A percentile compares a stretch with the other conserved stretches of the same genome.
Evolutionary conservation across 2,888 invertebrate genomes (phyloP).

Genomic region (Tyria jacobaeae): DNA sequence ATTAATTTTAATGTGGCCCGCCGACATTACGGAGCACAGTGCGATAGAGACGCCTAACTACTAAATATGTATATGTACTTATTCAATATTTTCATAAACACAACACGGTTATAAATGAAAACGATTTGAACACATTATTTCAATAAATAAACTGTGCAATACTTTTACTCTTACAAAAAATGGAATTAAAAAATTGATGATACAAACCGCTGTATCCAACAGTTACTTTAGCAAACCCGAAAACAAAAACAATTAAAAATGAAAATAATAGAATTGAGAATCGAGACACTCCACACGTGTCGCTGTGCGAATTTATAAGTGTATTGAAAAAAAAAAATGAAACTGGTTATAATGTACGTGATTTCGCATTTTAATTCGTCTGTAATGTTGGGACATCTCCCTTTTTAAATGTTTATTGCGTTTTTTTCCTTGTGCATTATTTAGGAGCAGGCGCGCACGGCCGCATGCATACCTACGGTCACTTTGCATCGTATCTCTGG

Average conservation of each 20-base stretch:
- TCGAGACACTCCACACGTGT: constrained; percentile 59
- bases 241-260: constrained; percentile 58
- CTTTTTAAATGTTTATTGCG: constrained; percentile 76
- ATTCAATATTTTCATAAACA: constrained; percentile 25
- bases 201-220: constrained; percentile 43
- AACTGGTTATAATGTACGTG: constrained; percentile 79
- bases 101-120: constrained; percentile 24
- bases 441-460: constrained; percentile 53
- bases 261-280: constrained; percentile 52
- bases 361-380: constrained; percentile 83
- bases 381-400: constrained; percentile 73
- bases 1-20: constrained; percentile 67
- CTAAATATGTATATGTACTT: too few relatives aligned
- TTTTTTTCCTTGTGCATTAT: constrained; percentile 64
- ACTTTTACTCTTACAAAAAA: constrained; percentile 35
- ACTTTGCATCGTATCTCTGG: constrained; percentile 58
- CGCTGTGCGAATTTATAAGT: constrained; percentile 69
- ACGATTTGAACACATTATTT: constrained; percentile 27
- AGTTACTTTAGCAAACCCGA: constrained; percentile 51
- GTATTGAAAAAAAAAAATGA: constrained; percentile 77
- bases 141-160: constrained; percentile 43
- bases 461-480: constrained; percentile 59
- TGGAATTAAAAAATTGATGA: constrained; percentile 46
- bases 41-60: constrained; percentile 49
- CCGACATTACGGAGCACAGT: constrained; percentile 54